A percentile compares a stretch with the other conserved stretches of the same genome.
phyloP scores from a whole-genome alignment of 2,888 invertebrate species.

The Oasisia sp. region DNA sequence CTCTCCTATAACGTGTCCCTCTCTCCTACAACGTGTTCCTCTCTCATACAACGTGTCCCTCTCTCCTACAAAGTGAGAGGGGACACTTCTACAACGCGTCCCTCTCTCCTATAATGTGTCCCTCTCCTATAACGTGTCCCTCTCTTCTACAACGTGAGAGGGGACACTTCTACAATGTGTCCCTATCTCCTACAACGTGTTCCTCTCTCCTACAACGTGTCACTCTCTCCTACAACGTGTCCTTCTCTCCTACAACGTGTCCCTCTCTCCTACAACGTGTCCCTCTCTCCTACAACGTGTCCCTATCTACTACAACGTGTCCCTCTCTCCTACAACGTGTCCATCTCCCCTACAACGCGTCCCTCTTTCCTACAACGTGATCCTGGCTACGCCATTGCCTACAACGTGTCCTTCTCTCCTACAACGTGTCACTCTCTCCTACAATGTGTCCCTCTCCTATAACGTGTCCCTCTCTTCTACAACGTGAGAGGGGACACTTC shows the following conservation, averaged over 20 bases:
- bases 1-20: background rate
- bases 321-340: background rate
- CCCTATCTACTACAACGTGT: background rate
- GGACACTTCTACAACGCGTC: background rate
- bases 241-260: too few species aligned
- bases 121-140: background rate
- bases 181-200: too few species aligned
- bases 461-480: too few species aligned
- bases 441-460: background rate
- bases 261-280: too few species aligned
- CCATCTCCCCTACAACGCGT: background rate
- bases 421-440: background rate
- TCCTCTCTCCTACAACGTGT: too few species aligned
- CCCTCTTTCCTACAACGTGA: background rate
- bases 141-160: background rate
- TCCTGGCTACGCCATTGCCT: too few species aligned
- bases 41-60: background rate
- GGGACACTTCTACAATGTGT: too few species aligned
- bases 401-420: background rate
- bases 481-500: too few species aligned
- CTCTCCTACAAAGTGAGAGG: background rate
- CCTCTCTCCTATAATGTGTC: too few species aligned
- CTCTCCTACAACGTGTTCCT: background rate
- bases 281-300: too few species aligned
- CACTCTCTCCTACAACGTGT: too few species aligned